Evolutionary conservation across 2,888 invertebrate genomes (phyloP).

Genomic region (Dynastes tityus): DNA sequence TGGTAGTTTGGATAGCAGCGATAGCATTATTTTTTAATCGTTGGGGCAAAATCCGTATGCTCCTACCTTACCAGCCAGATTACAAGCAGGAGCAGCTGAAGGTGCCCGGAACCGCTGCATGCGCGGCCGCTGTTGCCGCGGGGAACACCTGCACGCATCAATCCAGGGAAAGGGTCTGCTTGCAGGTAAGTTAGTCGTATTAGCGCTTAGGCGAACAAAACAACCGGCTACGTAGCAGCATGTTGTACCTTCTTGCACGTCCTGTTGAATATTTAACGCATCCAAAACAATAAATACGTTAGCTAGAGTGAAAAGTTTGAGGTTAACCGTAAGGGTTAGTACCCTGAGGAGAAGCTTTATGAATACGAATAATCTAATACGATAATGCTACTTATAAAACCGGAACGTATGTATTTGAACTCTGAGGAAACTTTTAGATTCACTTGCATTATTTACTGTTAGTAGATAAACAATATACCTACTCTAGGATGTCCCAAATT

Average conservation of each 20-base stretch:
- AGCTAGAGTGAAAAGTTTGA: not conserved
- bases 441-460: no score
- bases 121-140: conserved; percentile 74
- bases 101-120: conserved; percentile 82
- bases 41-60: conserved; percentile 93
- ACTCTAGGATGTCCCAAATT: no score
- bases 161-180: conserved; percentile 73
- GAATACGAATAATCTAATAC: no score
- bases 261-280: conserved; percentile 20
- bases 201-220: conserved; percentile 12
- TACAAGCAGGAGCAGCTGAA: conserved; percentile 90
- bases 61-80: conserved; percentile 92
- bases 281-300: conserved; percentile 5
- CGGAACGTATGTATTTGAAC: no score
- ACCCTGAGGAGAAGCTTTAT: no score
- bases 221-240: not conserved
- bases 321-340: no score
- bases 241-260: conserved; percentile 6
- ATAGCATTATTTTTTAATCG: conserved; percentile 90
- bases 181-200: conserved; percentile 72
- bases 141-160: conserved; percentile 75
- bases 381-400: no score
- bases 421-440: no score
- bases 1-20: conserved; percentile 90
- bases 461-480: no score